A percentile compares a stretch with the other conserved stretches of the same genome.
Conservation (phyloP, 2,888 invertebrate species). For the Platycnemis pennipes region DNA sequence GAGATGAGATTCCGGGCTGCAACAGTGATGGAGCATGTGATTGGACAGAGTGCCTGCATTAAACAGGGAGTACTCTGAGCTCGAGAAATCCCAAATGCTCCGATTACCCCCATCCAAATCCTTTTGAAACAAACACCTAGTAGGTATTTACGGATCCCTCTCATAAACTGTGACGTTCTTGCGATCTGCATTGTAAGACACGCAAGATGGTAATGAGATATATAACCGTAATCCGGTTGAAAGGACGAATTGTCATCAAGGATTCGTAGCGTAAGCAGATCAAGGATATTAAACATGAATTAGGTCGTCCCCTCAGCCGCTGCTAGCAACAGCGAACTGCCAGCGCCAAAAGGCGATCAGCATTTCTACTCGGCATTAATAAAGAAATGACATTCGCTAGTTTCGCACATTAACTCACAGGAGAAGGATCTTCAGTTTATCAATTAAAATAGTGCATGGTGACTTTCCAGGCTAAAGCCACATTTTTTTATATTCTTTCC, state of each 20-base stretch:
- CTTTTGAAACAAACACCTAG: background rate
- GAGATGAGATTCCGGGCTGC: background rate
- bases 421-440: too few relatives aligned
- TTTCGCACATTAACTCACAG: too few relatives aligned
- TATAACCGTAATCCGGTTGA: background rate
- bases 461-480: too few relatives aligned
- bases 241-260: background rate
- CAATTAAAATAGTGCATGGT: too few relatives aligned
- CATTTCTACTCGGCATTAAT: too few relatives aligned
- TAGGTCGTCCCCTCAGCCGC: background rate
- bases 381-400: too few relatives aligned
- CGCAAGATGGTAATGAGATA: background rate
- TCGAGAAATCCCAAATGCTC: background rate
- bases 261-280: slow-evolving; percentile 28
- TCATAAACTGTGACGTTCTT: background rate
- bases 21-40: background rate
- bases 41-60: background rate
- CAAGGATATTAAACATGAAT: background rate
- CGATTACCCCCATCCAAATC: background rate
- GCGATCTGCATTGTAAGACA: background rate
- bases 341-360: too few relatives aligned
- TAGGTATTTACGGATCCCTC: background rate
- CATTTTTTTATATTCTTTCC: too few relatives aligned
- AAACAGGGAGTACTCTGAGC: background rate
- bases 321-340: too few relatives aligned